These are phyloP conservation scores for Meiosimyza platycephala DNA, from an alignment of 2,888 invertebrate genomes.

Conservation along the genomic window DNA sequence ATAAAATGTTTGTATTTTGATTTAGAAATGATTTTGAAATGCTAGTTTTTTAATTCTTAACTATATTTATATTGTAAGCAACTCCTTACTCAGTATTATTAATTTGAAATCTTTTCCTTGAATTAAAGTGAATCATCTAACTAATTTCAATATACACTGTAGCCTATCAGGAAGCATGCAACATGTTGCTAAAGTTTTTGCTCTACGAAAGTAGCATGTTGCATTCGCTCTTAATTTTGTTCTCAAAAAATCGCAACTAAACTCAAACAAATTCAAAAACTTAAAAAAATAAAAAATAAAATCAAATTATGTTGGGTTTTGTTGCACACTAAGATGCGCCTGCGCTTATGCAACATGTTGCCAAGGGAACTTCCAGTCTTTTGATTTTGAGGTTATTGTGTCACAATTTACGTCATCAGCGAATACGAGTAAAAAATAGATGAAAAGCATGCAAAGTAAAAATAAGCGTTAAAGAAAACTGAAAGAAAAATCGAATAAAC, in stretches of 20 bases:
- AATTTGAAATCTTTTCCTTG: no score
- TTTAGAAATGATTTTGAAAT: no score
- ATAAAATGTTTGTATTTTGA: no score
- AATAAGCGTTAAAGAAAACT: background rate
- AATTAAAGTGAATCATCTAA: no score
- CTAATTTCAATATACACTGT: no score
- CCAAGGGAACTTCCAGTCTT: constrained; percentile 6
- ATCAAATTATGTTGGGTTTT: background rate
- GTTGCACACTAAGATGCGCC: background rate
- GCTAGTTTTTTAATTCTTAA: no score
- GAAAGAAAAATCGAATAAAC: background rate
- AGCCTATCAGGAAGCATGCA: no score
- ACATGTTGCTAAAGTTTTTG: no score
- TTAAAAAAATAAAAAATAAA: background rate
- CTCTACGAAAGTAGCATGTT: background rate
- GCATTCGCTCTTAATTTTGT: background rate
- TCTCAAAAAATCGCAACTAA: background rate
- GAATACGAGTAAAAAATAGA: background rate
- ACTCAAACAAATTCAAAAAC: no score
- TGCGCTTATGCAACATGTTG: constrained; percentile 31
- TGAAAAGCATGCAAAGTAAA: constrained; percentile 1
- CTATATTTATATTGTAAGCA: no score
- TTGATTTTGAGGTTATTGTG: constrained; percentile 52
- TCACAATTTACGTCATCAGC: constrained; percentile 54
- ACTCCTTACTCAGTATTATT: no score